Conservation (phyloP, 2,888 invertebrate genomes). For the Acleris literana region DNA sequence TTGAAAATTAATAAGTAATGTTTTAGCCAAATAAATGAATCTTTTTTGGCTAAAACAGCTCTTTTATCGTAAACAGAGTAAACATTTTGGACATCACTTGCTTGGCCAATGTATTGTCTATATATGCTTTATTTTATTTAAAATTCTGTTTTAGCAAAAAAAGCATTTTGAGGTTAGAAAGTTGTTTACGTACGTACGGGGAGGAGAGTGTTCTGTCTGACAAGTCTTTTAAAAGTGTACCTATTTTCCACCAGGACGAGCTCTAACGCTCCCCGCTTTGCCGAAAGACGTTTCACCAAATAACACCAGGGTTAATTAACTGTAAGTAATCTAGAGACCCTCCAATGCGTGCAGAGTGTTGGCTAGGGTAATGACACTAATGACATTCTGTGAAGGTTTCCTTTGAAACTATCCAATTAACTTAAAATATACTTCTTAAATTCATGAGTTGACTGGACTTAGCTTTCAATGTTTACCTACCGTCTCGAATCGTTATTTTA, state of each 20-base stretch:
- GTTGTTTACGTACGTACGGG: not conserved
- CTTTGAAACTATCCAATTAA: constrained; percentile 5
- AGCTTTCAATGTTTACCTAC: constrained; percentile 18
- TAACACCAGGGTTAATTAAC: constrained; percentile 29
- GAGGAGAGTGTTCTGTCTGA: not conserved
- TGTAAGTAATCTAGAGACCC: constrained; percentile 17
- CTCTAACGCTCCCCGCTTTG: not conserved
- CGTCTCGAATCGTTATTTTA: not conserved
- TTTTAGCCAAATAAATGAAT: no score
- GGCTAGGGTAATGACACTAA: constrained; percentile 14
- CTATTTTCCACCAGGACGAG: constrained; percentile 6
- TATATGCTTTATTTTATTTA: no score
- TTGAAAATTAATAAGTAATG: no score
- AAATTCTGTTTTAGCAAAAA: no score
- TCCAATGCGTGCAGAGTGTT: no score
- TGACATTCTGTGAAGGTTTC: constrained; percentile 3
- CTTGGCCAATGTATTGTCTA: no score
- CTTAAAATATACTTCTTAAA: constrained; percentile 3
- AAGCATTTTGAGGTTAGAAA: no score
- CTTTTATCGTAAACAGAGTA: no score
- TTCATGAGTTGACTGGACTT: constrained; percentile 3
- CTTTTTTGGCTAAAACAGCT: no score
- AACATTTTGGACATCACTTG: no score
- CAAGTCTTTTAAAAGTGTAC: not conserved
- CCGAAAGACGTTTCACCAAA: constrained; percentile 20